phyloP scores from a whole-genome alignment of 2,113 vertebrate species.

The Microcebus griseorufus region DNA sequence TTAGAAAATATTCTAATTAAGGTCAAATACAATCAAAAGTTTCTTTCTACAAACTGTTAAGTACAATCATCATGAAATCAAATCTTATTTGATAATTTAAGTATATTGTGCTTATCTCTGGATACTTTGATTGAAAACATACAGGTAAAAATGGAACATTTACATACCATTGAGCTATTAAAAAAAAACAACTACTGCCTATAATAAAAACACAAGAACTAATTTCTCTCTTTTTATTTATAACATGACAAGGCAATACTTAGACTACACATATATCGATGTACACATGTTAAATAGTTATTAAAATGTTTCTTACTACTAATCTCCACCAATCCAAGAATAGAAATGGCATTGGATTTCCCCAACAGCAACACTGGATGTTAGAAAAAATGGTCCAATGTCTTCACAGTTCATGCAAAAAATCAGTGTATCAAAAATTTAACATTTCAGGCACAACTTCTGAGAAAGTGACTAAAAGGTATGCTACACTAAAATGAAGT shows the following conservation, averaged over 20 bases:
- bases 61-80: background rate
- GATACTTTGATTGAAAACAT: background rate
- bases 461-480: background rate
- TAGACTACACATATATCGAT: background rate
- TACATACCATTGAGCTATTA: background rate
- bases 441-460: background rate
- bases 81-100: background rate
- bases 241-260: background rate
- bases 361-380: background rate
- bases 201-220: background rate
- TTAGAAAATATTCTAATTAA: conserved; percentile 42
- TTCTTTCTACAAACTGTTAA: background rate
- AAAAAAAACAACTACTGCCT: background rate
- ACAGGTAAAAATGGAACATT: background rate
- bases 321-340: background rate
- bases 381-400: background rate
- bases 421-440: background rate
- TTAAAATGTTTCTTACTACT: background rate
- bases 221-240: background rate
- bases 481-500: background rate
- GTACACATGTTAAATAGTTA: background rate
- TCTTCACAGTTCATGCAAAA: background rate
- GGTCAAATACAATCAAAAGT: background rate
- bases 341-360: background rate
- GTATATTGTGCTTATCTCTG: background rate